Evolutionary conservation across 2,888 invertebrate species (phyloP), one percentile per base, ranked within the genome.

Genomic region (Lepidochrysops patricia): DNA sequence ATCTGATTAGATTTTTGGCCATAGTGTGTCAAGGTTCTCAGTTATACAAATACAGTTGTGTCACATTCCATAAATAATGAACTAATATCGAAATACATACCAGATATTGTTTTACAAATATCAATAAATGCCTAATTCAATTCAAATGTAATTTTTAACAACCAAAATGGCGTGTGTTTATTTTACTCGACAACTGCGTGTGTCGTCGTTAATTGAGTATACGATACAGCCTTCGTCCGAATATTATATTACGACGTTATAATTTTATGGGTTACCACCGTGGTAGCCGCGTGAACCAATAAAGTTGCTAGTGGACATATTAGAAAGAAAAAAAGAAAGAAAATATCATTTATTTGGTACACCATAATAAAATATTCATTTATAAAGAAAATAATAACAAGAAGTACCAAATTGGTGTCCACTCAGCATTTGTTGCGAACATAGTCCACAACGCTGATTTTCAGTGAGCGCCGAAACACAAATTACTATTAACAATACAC

Each of bases 31-130:
- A 3, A 19, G 9, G 54, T 29, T 54, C 12, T 29, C 15, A 32
- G 12, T 32, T 29, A 54, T 32, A 54, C 54, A 29, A 54, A 54
- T 54, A 54, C 12, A 54, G 29, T 54, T 54, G 54, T 32, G 54
- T 54, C 32, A 32, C 19, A 4, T 29, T 29, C 12, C 19, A 54
- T 54, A 54, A 54, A 54, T 54, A 43, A 43, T 27, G 15, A 29
- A 15, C 29, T n/a, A n/a, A n/a, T n/a, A n/a, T n/a, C 19, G 9
- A 32, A 9, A 19, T 23, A 43, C 29, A 15, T 19, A 29, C 54
- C 54, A 54, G 29, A 13, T 6, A 19, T 29, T 29, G 32, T 29
- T 54, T 15, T n/a, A n/a, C n/a, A n/a, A 32, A 54, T 54, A 54
- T 12, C 27, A 32, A 54, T 29, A 27, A 27, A 52, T 13, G 52